Conservation (phyloP, 2,113 vertebrate species). For the Brevimyrus niger region DNA sequence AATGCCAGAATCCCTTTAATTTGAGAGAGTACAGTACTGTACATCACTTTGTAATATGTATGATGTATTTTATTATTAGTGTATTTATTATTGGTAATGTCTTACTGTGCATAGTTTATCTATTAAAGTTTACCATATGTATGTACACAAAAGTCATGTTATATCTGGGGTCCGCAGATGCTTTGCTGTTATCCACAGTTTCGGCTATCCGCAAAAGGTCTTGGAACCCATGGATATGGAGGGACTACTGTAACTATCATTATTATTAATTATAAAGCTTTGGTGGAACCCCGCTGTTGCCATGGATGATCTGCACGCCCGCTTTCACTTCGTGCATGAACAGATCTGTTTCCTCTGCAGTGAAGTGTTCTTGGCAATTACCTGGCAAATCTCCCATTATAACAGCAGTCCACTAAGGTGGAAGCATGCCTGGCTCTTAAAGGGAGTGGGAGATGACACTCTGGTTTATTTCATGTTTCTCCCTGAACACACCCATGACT, state of each 20-base stretch:
- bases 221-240: neutral
- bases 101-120: neutral
- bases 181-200: neutral
- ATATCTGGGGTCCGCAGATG: neutral
- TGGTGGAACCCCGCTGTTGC: neutral
- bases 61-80: neutral
- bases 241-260: neutral
- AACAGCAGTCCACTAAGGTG: neutral
- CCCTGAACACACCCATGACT: neutral
- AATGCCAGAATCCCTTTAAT: neutral
- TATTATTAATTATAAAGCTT: neutral
- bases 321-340: neutral
- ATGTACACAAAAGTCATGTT: neutral
- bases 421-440: neutral
- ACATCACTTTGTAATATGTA: neutral
- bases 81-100: neutral
- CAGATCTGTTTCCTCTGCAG: neutral
- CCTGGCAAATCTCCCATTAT: neutral
- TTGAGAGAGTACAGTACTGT: neutral
- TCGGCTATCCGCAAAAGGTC: neutral
- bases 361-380: neutral
- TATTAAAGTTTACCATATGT: neutral
- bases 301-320: neutral
- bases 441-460: neutral
- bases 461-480: neutral